Conservation (phyloP, 2,888 invertebrate genomes). For the Pelosia muscerda region DNA sequence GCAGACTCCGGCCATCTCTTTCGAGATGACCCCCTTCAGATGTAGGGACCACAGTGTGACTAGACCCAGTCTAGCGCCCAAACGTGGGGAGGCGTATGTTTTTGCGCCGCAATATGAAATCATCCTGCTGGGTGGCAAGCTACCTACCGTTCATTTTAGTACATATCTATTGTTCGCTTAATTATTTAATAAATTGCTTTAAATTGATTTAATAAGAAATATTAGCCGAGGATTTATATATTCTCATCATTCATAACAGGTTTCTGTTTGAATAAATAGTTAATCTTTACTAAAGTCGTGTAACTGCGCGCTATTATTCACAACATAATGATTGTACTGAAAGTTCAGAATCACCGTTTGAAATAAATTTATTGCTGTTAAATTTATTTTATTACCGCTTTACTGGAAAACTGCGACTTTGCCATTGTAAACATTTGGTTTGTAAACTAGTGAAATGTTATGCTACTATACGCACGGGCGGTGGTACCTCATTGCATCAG, state of each 20-base stretch:
- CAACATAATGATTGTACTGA: conserved; percentile 25
- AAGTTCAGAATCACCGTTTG: conserved; percentile 23
- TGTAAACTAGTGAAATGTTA: not conserved
- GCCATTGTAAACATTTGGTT: conserved; percentile 8
- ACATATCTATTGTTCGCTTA: too few relatives aligned
- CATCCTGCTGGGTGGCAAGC: too few relatives aligned
- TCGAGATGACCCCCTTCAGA: too few relatives aligned
- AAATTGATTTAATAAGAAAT: too few relatives aligned
- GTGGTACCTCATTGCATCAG: not conserved
- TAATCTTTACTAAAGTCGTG: conserved; percentile 15
- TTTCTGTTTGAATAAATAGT: conserved; percentile 21
- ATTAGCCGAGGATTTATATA: not conserved
- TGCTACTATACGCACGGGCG: not conserved
- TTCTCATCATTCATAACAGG: conserved; percentile 3
- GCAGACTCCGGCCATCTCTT: too few relatives aligned
- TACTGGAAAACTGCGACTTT: conserved; percentile 18
- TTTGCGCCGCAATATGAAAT: too few relatives aligned
- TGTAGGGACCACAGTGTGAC: too few relatives aligned
- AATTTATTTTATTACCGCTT: conserved; percentile 26
- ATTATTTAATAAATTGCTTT: too few relatives aligned
- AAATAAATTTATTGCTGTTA: conserved; percentile 23
- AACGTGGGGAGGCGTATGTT: too few relatives aligned
- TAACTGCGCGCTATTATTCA: conserved; percentile 29
- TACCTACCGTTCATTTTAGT: too few relatives aligned
- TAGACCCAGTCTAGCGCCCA: too few relatives aligned